Percentiles rank a stretch among this genome's conserved stretches.
These are phyloP conservation scores for Colistium nudipinnis DNA, from an alignment of 2,113 vertebrate species.

Conservation along the genomic window DNA sequence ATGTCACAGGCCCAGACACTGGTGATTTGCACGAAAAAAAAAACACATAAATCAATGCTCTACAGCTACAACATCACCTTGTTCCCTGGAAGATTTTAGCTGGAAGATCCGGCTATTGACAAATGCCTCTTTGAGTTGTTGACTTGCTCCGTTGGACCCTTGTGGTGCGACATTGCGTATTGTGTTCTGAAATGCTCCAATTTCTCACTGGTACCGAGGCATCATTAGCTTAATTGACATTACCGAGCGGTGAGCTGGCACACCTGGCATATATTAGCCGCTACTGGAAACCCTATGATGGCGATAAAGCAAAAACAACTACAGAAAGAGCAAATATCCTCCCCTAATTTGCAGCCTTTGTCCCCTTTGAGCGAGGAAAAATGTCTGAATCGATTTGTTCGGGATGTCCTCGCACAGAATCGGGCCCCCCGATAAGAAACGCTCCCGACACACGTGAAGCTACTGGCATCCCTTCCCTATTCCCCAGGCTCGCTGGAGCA, in stretches of 20 bases:
- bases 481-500: slow-evolving; percentile 50
- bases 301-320: neutral
- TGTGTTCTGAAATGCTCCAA: neutral
- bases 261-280: slow-evolving; percentile 31
- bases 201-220: neutral
- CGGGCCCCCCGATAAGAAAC: slow-evolving; percentile 17
- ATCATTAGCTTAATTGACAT: slow-evolving; percentile 36
- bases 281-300: slow-evolving; percentile 1
- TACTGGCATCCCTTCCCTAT: slow-evolving; percentile 13
- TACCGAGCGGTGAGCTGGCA: slow-evolving; percentile 11
- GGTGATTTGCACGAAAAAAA: neutral
- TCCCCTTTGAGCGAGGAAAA: neutral
- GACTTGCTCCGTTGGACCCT: neutral
- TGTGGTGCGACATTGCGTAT: neutral
- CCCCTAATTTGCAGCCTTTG: neutral
- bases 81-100: neutral
- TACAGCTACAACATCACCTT: neutral
- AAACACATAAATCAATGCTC: neutral
- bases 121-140: neutral
- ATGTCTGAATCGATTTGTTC: neutral
- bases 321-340: neutral
- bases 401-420: slow-evolving; percentile 6
- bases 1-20: slow-evolving; percentile 9
- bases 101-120: neutral
- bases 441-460: neutral